Base-by-base conservation (phyloP, 2,888 invertebrate genomes). In the Orchestes rusci region DNA sequence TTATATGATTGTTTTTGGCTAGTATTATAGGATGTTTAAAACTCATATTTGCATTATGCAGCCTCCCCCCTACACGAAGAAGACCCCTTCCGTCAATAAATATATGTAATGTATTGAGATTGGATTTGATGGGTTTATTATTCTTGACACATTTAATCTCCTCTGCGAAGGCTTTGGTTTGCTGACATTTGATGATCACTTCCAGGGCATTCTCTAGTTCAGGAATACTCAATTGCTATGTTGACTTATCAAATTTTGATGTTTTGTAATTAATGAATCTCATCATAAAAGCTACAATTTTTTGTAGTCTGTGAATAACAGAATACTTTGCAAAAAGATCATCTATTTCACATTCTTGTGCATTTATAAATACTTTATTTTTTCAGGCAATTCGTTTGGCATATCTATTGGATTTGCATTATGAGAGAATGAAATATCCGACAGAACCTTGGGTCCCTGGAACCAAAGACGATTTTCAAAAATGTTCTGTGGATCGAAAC, bases 1-100 rank as follows among this genome's bases (percentile, higher is more conserved):
- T 49, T 18, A 51, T 20, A 20, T 28, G 16, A 45, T 20, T 32
- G 16, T 37, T 36, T 29, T 49, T 49, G 10, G 51, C 42, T 15
- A 51, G 39, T 16, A 51, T 51, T 32, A 50, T 34, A 12, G 51
- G 51, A 42, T 51, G 51, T 35, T 45, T 29, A 36, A 39, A 40
- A 19, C 34, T 16, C 2, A 47, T 33, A 4, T 39, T 17, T 18
- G 50, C 34, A 38, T 50, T 33, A 16, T 50, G 43, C 16, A 50
- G 35, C 30, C 50, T 50, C 12, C 44, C 41, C 27, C 41, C 41
- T 27, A 41, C 27, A 7, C 41, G 33, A 23, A 41, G 34, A 12
- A 49, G 13, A 10, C 28, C n/a, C n/a, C 30, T 20, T 17, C 27
- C 30, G 10, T 46, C 42, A 16, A 43, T 34, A 43, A 43, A 46